phyloP scores from a whole-genome alignment of 1,140 invertebrate genomes.

The Armadillidium nasatum region DNA sequence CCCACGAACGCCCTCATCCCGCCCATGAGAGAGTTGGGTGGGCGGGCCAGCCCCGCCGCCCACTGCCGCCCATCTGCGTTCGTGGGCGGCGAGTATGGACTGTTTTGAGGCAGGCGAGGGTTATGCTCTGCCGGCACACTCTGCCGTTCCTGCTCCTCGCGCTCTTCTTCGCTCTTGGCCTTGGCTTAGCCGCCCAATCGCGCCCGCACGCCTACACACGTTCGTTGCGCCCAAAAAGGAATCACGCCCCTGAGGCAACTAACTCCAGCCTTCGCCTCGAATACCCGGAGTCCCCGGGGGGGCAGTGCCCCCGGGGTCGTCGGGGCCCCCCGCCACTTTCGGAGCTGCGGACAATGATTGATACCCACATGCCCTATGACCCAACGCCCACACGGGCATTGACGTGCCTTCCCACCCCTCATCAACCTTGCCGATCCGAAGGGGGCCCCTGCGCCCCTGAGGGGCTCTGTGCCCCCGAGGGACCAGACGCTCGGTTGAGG shows the following conservation, averaged over 20 bases:
- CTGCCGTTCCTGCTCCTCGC: slow-evolving; percentile 6
- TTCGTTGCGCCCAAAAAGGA: slow-evolving; percentile 2
- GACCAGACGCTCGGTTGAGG: slow-evolving; percentile 7
- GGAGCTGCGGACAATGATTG: slow-evolving; percentile 5
- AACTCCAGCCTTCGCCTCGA: slow-evolving; percentile 7
- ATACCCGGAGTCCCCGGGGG: slow-evolving; percentile 1
- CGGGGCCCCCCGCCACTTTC: slow-evolving; percentile 8
- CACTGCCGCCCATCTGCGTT: slow-evolving; percentile 7
- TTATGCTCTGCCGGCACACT: slow-evolving; percentile 8
- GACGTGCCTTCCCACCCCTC: slow-evolving; percentile 3
- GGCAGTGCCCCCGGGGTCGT: slow-evolving; percentile 4
- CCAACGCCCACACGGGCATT: background rate
- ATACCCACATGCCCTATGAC: background rate
- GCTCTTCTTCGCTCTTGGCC: slow-evolving; percentile 7
- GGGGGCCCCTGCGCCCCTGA: background rate
- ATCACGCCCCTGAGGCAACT: slow-evolving; percentile 4
- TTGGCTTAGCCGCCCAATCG: slow-evolving; percentile 7
- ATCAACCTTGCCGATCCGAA: background rate
- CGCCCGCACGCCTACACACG: slow-evolving; percentile 2
- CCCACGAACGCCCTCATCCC: slow-evolving; percentile 2
- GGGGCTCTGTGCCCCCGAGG: slow-evolving; percentile 2
- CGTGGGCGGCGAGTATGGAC: slow-evolving; percentile 9
- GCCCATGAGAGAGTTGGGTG: slow-evolving; percentile 7
- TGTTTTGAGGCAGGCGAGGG: slow-evolving; percentile 8
- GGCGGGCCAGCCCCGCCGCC: background rate